These are phyloP conservation scores for Pissodes strobi DNA, from an alignment of 1,140 invertebrate genomes.

Conservation along the genomic window DNA sequence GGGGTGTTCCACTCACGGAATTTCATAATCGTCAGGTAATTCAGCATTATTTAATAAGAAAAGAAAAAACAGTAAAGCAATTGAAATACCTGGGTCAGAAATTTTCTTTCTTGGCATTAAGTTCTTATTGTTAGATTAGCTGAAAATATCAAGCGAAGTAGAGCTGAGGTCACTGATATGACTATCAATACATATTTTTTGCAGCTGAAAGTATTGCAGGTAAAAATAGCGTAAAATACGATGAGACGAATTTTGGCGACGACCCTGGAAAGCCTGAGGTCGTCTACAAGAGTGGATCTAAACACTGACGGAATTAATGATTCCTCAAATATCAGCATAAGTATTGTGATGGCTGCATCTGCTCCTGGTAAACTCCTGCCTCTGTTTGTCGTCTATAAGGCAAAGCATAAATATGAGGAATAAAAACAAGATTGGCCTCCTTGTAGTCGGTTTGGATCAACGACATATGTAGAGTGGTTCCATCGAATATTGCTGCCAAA, in stretches of 20 bases:
- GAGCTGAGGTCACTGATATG: not conserved
- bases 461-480: not conserved
- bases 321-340: slow-evolving; percentile 7
- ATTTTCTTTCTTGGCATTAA: not conserved
- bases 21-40: not conserved
- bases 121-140: not conserved
- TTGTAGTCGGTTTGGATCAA: too few relatives aligned
- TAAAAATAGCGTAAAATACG: slow-evolving; percentile 1
- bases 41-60: not conserved
- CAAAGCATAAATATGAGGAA: too few relatives aligned
- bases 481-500: not conserved
- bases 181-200: slow-evolving; percentile 7
- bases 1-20: not conserved
- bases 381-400: too few relatives aligned
- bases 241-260: too few relatives aligned
- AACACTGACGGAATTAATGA: not conserved
- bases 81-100: not conserved
- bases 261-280: slow-evolving; percentile 5
- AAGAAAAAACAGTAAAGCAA: not conserved
- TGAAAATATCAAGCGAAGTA: slow-evolving; percentile 9
- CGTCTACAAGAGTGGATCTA: not conserved
- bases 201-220: not conserved
- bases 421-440: slow-evolving; percentile 1
- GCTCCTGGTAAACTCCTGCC: not conserved
- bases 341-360: slow-evolving; percentile 4